Conservation (phyloP, 1,140 invertebrate species). For the Antheraea pernyi region DNA sequence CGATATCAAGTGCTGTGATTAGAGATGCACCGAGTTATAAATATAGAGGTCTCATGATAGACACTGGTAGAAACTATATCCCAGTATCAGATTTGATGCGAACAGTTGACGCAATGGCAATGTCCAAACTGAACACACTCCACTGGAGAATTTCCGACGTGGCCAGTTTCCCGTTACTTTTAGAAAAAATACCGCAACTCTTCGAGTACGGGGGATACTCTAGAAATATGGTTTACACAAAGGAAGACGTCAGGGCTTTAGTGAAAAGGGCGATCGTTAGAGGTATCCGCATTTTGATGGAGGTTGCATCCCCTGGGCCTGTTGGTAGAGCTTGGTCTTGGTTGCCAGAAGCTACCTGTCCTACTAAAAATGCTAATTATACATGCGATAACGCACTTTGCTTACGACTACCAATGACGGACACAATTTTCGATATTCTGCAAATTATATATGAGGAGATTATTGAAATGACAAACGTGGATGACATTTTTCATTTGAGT, state of each 20-base stretch:
- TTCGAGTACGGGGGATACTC: conserved; percentile 87
- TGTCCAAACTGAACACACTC: conserved; percentile 89
- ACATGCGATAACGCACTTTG: conserved; percentile 85
- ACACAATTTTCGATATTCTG: conserved; percentile 81
- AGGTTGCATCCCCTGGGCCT: conserved; percentile 89
- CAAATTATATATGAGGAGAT: conserved; percentile 80
- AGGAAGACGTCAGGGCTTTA: conserved; percentile 82
- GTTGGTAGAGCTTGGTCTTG: conserved; percentile 86
- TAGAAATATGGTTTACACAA: conserved; percentile 82
- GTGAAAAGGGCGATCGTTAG: conserved; percentile 83
- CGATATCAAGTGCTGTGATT: conserved; percentile 78
- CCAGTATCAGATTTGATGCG: conserved; percentile 83
- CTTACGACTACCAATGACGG: conserved; percentile 83
- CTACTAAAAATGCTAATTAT: conserved; percentile 81
- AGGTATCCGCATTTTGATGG: conserved; percentile 85
- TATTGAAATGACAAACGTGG: conserved; percentile 78
- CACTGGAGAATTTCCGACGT: conserved; percentile 92
- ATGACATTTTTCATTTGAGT: conserved; percentile 84
- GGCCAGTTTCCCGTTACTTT: conserved; percentile 88
- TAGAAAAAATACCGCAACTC: conserved; percentile 83
- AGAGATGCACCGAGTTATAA: conserved; percentile 81
- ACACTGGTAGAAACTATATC: conserved; percentile 88
- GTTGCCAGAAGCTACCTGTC: conserved; percentile 86
- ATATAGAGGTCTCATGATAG: conserved; percentile 87
- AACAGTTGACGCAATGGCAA: conserved; percentile 87